These are phyloP conservation scores for Austrolebias charrua DNA, from an alignment of 2,797 vertebrate species.

Conservation along the genomic window DNA sequence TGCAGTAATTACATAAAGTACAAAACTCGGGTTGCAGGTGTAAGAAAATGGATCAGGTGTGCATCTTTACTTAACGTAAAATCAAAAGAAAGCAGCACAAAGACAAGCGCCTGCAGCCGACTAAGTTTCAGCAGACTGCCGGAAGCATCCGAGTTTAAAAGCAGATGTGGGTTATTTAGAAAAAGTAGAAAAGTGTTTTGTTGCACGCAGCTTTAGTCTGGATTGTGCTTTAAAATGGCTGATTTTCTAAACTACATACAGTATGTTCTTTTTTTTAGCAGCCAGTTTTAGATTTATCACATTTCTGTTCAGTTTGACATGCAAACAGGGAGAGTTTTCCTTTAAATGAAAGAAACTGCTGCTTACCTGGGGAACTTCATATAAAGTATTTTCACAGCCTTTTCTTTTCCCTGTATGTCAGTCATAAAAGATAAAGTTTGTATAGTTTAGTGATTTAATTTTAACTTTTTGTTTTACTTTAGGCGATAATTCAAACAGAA, in stretches of 20 bases:
- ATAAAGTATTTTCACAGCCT: neutral
- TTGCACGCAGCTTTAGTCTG: too few species aligned
- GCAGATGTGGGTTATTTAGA: neutral
- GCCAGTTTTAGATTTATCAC: rapidly evolving
- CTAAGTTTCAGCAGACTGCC: neutral
- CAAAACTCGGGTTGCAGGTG: too few species aligned
- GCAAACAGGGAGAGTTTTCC: conserved; percentile 9
- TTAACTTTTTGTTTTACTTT: neutral
- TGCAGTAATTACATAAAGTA: too few species aligned
- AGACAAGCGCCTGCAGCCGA: neutral
- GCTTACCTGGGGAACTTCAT: conserved; percentile 11
- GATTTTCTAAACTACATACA: neutral
- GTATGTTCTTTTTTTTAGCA: too few species aligned
- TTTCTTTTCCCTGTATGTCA: conserved; percentile 7
- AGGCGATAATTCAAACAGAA: neutral
- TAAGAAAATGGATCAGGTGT: too few species aligned
- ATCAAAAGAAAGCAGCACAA: neutral
- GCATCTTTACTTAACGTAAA: too few species aligned
- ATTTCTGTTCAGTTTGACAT: neutral
- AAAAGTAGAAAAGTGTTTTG: neutral
- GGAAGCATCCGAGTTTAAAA: neutral
- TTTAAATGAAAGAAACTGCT: neutral
- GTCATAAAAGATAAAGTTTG: neutral
- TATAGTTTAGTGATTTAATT: neutral
- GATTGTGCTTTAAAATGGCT: neutral